These are phyloP conservation scores for Burhinus bistriatus DNA, from an alignment of 2,113 vertebrate genomes.

Conservation along the genomic window DNA sequence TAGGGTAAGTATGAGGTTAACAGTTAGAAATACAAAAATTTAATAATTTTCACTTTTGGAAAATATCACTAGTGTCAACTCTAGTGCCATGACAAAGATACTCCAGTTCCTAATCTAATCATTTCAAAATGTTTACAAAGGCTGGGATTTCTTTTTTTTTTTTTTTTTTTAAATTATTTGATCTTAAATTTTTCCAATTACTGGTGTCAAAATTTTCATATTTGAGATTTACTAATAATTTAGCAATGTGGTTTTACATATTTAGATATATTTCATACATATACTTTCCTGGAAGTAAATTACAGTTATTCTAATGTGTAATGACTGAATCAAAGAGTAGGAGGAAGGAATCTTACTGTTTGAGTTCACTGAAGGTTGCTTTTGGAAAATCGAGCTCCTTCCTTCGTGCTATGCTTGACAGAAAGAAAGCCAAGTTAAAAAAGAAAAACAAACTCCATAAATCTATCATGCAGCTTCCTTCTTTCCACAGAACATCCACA, in stretches of 20 bases:
- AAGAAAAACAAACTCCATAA: not conserved
- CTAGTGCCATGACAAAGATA: not conserved
- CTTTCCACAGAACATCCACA: not conserved
- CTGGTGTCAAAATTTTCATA: not conserved
- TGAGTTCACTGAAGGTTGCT: not conserved
- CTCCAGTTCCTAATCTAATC: not conserved
- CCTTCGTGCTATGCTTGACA: not conserved
- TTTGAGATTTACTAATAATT: not conserved
- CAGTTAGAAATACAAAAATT: not conserved
- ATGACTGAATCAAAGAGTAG: not conserved
- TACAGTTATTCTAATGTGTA: not conserved
- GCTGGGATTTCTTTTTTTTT: not conserved
- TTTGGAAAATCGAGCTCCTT: not conserved
- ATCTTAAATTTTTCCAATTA: not conserved
- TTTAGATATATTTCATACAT: not conserved
- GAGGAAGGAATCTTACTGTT: not conserved
- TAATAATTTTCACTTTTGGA: not conserved
- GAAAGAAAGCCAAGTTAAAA: not conserved
- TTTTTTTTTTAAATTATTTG: not conserved
- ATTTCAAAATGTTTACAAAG: not conserved
- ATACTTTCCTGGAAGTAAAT: not conserved
- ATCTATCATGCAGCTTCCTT: not conserved
- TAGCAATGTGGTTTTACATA: not conserved
- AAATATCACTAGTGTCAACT: not conserved
- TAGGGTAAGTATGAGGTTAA: not conserved